Percentiles rank a stretch among this genome's conserved stretches.
Evolutionary conservation across 2,888 invertebrate species (phyloP).

Genomic region (Steinernema carpocapsae): DNA sequence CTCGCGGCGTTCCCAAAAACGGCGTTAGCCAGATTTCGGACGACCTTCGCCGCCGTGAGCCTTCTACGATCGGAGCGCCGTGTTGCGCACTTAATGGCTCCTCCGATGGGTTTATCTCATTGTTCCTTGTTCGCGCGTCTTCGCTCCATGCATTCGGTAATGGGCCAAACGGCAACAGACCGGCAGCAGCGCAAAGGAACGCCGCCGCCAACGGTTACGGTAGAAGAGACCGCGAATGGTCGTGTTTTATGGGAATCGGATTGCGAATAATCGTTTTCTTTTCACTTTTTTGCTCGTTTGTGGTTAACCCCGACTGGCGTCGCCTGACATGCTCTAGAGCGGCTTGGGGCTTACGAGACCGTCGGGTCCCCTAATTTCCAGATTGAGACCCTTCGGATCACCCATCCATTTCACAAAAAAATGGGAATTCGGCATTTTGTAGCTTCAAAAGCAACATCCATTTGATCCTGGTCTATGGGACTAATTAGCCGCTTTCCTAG

Average conservation of each 20-base stretch:
- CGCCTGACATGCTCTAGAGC: no score
- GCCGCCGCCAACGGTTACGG: slow-evolving; percentile 21
- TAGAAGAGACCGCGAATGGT: slow-evolving; percentile 2
- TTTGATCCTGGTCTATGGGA: no score
- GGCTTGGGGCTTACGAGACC: no score
- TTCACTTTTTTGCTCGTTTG: background rate
- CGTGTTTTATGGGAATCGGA: slow-evolving; percentile 16
- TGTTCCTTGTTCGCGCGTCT: slow-evolving; percentile 31
- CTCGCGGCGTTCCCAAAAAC: background rate
- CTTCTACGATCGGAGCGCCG: slow-evolving; percentile 21
- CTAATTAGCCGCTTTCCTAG: no score
- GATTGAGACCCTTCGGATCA: no score
- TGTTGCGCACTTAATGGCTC: slow-evolving; percentile 35
- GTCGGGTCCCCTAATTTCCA: no score
- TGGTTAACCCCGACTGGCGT: no score
- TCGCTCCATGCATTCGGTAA: slow-evolving; percentile 34
- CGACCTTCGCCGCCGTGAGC: slow-evolving; percentile 34
- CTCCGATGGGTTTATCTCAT: slow-evolving; percentile 34
- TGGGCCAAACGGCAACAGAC: slow-evolving; percentile 35
- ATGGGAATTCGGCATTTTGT: no score
- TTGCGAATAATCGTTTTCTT: slow-evolving; percentile 6
- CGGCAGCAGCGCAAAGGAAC: slow-evolving; percentile 11
- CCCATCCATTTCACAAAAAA: no score
- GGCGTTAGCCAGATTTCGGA: slow-evolving; percentile 29
- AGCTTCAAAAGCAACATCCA: no score